Percentiles rank a stretch among this genome's conserved stretches.
Conservation (phyloP, 2,797 vertebrate species). For the Sebastes melanostomus region DNA sequence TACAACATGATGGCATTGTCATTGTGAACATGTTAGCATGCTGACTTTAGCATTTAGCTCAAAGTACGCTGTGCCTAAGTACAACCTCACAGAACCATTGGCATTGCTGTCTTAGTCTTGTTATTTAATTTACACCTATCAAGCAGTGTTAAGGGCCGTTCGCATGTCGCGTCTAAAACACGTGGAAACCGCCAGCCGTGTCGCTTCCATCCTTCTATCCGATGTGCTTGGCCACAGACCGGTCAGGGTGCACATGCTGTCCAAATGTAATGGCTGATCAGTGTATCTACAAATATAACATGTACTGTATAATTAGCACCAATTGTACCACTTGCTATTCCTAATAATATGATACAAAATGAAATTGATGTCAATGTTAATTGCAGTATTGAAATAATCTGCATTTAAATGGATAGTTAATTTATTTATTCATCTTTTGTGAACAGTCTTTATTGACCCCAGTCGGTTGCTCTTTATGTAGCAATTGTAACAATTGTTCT, state of each 20-base stretch:
- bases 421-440: constrained; percentile 11
- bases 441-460: not conserved
- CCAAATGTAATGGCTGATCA: too few relatives aligned
- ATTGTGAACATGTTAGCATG: not conserved
- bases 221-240: too few relatives aligned
- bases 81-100: not conserved
- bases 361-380: not conserved
- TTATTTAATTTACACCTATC: not conserved
- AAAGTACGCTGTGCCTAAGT: not conserved
- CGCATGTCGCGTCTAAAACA: too few relatives aligned
- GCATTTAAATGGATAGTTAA: constrained; percentile 14
- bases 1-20: too few relatives aligned
- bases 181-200: too few relatives aligned
- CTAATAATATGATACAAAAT: not conserved
- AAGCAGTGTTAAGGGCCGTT: not conserved
- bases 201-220: too few relatives aligned
- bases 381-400: constrained; percentile 5
- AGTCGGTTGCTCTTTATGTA: not conserved
- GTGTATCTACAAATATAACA: not conserved
- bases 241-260: too few relatives aligned
- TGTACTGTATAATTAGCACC: not conserved
- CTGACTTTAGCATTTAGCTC: not conserved
- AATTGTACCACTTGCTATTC: not conserved
- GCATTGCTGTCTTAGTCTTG: not conserved
- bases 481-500: constrained; percentile 33